Conservation (phyloP, 2,888 invertebrate genomes). For the Bombylius discolor region DNA sequence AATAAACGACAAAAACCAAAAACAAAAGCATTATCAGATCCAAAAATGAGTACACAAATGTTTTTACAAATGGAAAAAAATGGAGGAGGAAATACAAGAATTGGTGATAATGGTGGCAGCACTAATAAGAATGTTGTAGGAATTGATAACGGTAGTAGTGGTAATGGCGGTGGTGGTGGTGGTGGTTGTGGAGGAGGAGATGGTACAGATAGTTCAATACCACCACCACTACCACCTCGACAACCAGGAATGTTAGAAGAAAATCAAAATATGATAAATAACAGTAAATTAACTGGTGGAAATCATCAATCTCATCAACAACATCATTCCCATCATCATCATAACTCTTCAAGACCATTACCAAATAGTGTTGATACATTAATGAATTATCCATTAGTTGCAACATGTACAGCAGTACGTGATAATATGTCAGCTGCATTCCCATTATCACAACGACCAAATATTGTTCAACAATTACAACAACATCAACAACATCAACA, state of each 20-base stretch:
- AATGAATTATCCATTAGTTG: slow-evolving; percentile 35
- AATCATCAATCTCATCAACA: neutral
- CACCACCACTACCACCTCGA: slow-evolving; percentile 49
- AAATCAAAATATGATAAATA: slow-evolving; percentile 17
- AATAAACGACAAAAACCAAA: slow-evolving; percentile 30
- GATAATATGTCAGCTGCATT: slow-evolving; percentile 35
- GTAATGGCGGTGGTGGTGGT: slow-evolving; percentile 14
- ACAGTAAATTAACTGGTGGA: slow-evolving; percentile 11
- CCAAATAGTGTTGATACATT: slow-evolving; percentile 34
- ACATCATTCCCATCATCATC: too few relatives aligned
- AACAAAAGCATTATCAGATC: slow-evolving; percentile 36
- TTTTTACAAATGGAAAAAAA: slow-evolving; percentile 35
- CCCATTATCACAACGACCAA: slow-evolving; percentile 34
- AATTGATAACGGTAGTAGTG: slow-evolving; percentile 26
- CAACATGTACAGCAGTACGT: slow-evolving; percentile 35
- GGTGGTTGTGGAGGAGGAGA: slow-evolving; percentile 7
- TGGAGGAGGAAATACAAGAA: neutral
- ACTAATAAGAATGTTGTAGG: slow-evolving; percentile 8
- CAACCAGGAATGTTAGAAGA: slow-evolving; percentile 39
- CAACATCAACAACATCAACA: slow-evolving; percentile 30
- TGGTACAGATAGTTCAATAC: slow-evolving; percentile 36
- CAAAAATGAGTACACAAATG: slow-evolving; percentile 37
- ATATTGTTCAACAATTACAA: slow-evolving; percentile 35
- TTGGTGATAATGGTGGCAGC: slow-evolving; percentile 1
- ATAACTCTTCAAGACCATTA: slow-evolving; percentile 20